Evolutionary conservation across 2,888 invertebrate genomes (phyloP).

Genomic region (Caenorhabditis sp.): DNA sequence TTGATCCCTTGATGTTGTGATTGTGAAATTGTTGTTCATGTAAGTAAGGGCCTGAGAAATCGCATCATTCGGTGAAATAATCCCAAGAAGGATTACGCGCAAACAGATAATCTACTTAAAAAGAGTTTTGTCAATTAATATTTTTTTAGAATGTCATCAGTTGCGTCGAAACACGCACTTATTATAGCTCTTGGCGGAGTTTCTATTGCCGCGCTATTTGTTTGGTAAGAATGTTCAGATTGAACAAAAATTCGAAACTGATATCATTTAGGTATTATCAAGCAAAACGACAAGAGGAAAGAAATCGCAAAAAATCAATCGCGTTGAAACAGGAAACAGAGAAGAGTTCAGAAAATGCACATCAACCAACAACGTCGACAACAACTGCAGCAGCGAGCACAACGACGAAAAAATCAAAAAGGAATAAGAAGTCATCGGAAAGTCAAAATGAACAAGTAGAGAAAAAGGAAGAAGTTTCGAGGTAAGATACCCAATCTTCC

Average conservation of each 20-base stretch:
- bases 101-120: too few relatives aligned
- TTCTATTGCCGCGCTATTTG: conserved; percentile 51
- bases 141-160: conserved; percentile 51
- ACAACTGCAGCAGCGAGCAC: neutral
- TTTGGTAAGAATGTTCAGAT: conserved; percentile 35
- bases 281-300: conserved; percentile 19
- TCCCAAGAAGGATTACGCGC: too few relatives aligned
- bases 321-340: neutral
- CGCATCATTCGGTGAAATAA: too few relatives aligned
- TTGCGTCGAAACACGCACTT: conserved; percentile 47
- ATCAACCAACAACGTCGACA: conserved; percentile 5
- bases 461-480: neutral
- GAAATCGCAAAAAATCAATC: neutral
- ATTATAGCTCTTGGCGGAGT: conserved; percentile 51
- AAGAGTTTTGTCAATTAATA: too few relatives aligned
- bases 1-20: neutral
- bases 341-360: conserved; percentile 4
- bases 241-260: too few relatives aligned
- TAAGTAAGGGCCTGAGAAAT: neutral
- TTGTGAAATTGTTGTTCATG: neutral
- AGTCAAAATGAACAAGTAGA: neutral
- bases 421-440: neutral
- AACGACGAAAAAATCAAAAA: neutral
- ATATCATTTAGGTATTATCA: conserved; percentile 12
- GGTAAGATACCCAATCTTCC: too few relatives aligned